phyloP scores from a whole-genome alignment of 2,797 vertebrate genomes.

The Cygnus olor region DNA sequence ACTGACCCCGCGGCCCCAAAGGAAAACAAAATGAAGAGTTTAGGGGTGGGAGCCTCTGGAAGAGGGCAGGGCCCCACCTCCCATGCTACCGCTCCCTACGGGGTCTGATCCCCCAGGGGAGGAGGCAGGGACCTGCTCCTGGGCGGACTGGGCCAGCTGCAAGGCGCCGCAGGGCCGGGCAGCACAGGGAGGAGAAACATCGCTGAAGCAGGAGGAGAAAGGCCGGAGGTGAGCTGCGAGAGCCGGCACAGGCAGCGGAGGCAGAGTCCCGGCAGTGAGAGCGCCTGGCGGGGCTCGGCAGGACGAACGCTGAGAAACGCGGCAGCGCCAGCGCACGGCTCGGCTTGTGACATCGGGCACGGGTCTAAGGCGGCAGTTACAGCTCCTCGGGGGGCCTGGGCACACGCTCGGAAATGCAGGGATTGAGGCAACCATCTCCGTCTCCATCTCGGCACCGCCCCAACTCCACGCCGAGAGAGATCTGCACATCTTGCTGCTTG shows the following conservation, averaged over 20 bases:
- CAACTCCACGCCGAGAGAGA: background rate
- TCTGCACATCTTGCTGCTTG: background rate
- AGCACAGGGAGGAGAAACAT: background rate
- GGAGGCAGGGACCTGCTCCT: background rate
- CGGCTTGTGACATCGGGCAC: background rate
- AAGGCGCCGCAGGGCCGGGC: background rate
- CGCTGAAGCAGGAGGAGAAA: background rate
- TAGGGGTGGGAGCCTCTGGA: background rate
- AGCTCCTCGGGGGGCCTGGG: background rate
- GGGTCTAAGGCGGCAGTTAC: accelerated
- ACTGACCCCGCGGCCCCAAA: background rate
- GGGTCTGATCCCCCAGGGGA: background rate
- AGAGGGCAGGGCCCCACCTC: background rate
- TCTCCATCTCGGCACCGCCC: background rate
- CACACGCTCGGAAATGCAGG: accelerated
- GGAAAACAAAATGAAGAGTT: background rate
- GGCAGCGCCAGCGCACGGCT: accelerated
- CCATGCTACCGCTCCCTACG: background rate
- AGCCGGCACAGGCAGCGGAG: background rate
- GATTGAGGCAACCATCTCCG: background rate
- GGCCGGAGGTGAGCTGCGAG: background rate
- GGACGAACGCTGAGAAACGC: accelerated
- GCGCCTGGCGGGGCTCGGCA: background rate
- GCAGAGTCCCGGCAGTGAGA: background rate
- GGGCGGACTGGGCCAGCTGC: background rate